These are phyloP conservation scores for Hesperia comma DNA, from an alignment of 2,888 invertebrate genomes.

Conservation along the genomic window DNA sequence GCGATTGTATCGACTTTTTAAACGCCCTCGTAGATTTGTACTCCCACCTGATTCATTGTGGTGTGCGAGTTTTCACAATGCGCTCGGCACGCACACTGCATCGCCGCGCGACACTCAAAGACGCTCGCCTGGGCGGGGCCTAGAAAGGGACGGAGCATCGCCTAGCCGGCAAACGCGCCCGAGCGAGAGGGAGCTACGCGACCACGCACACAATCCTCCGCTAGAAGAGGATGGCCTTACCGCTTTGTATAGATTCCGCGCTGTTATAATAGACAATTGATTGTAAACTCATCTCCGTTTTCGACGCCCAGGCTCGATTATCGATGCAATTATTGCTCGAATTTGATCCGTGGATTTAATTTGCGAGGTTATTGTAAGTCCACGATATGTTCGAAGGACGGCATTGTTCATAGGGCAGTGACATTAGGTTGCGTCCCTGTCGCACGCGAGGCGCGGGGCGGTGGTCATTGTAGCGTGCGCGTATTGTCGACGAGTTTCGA, in stretches of 20 bases:
- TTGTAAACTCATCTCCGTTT: constrained; percentile 62
- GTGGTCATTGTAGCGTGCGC: constrained; percentile 82
- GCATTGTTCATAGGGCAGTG: constrained; percentile 83
- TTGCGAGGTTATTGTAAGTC: constrained; percentile 54
- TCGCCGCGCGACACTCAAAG: constrained; percentile 58
- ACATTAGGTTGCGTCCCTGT: constrained; percentile 83
- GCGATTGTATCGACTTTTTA: constrained; percentile 83
- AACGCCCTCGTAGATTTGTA: constrained; percentile 80
- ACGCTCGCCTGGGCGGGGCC: constrained; percentile 77
- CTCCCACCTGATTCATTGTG: constrained; percentile 79
- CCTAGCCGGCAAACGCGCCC: constrained; percentile 64
- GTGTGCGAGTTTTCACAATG: constrained; percentile 79
- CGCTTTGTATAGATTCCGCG: constrained; percentile 81
- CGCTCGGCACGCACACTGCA: constrained; percentile 69
- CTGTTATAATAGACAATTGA: constrained; percentile 82
- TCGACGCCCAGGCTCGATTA: not conserved
- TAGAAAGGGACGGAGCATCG: constrained; percentile 73
- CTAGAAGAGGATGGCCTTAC: constrained; percentile 79
- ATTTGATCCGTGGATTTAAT: constrained; percentile 1
- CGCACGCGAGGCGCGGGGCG: constrained; percentile 76
- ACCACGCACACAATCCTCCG: constrained; percentile 73
- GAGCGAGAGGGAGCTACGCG: constrained; percentile 53
- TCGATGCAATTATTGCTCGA: constrained; percentile 5
- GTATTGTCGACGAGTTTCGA: constrained; percentile 82
- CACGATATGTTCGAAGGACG: constrained; percentile 64